Conservation (phyloP, 2,797 vertebrate species). For the Momotus momota region DNA sequence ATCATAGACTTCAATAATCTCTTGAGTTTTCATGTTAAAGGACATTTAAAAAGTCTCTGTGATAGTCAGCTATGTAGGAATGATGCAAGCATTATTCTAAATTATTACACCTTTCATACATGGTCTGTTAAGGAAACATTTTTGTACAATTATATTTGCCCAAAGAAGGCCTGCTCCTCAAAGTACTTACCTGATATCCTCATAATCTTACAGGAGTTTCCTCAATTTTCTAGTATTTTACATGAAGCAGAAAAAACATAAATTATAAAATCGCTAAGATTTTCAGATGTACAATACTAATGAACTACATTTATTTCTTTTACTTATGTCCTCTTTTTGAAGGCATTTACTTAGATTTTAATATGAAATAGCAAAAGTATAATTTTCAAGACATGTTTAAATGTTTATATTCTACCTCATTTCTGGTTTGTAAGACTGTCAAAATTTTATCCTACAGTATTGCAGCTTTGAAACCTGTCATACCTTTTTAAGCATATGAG, state of each 20-base stretch:
- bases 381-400: not conserved
- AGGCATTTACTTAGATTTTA: not conserved
- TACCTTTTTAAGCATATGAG: not conserved
- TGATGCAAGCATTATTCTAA: not conserved
- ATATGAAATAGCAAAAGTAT: not conserved
- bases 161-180: not conserved
- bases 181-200: not conserved
- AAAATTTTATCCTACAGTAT: not conserved
- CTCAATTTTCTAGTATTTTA: not conserved
- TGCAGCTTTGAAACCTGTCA: not conserved
- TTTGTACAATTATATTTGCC: not conserved
- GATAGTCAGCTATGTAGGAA: not conserved
- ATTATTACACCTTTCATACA: not conserved
- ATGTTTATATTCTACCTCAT: not conserved
- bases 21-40: not conserved
- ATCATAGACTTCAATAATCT: not conserved
- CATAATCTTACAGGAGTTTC: not conserved
- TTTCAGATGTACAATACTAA: not conserved
- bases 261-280: not conserved
- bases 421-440: not conserved
- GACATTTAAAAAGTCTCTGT: not conserved
- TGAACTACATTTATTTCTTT: not conserved
- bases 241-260: not conserved
- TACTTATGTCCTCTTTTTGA: not conserved
- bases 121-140: not conserved